Evolutionary conservation across 2,113 vertebrate genomes (phyloP).

Genomic region (Aythya baeri): DNA sequence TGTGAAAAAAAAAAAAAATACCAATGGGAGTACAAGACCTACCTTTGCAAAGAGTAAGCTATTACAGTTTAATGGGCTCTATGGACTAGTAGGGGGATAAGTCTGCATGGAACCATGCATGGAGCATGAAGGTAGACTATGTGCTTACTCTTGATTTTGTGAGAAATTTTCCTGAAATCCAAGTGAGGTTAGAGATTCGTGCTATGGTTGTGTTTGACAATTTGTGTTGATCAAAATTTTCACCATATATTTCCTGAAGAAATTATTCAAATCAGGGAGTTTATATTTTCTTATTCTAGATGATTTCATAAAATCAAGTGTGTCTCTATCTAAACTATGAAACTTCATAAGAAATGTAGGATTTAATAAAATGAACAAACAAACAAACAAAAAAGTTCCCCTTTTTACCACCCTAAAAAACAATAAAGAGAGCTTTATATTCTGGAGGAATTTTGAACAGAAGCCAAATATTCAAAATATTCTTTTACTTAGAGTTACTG

Average conservation of each 20-base stretch:
- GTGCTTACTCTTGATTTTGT: background rate
- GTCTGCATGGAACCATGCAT: background rate
- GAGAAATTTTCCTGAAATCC: background rate
- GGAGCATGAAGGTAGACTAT: background rate
- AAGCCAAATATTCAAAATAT: background rate
- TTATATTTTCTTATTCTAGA: background rate
- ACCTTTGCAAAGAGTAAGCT: background rate
- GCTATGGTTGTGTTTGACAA: background rate
- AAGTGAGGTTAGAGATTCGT: background rate
- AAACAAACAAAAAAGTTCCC: background rate
- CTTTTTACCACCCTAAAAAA: background rate
- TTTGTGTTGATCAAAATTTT: background rate
- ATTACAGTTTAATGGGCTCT: background rate
- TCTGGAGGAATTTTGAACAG: background rate
- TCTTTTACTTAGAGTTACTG: background rate
- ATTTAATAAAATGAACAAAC: background rate
- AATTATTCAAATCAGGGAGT: background rate
- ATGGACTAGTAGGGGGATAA: background rate
- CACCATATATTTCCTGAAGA: background rate
- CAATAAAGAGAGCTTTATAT: background rate
- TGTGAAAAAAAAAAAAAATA: background rate
- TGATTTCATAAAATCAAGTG: background rate
- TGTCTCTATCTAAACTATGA: background rate
- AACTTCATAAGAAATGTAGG: background rate
- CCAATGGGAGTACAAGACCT: background rate